These are phyloP conservation scores for Vanacampus margaritifer DNA, from an alignment of 2,113 vertebrate species.

Conservation along the genomic window DNA sequence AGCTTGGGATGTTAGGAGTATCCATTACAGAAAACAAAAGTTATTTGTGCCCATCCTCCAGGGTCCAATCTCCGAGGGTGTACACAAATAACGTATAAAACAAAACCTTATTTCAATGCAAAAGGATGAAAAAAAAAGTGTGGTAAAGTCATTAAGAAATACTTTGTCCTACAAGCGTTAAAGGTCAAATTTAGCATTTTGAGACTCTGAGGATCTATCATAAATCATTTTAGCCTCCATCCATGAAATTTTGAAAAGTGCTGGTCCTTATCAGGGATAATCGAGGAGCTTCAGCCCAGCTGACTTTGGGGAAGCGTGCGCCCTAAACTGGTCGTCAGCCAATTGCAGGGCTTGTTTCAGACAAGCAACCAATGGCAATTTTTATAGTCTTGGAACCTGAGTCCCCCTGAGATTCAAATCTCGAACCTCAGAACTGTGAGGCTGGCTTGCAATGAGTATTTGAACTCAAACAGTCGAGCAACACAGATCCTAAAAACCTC, in stretches of 20 bases:
- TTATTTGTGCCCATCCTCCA: slow-evolving; percentile 1
- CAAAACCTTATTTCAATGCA: neutral
- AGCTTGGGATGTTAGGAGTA: neutral
- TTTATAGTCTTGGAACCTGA: too few relatives aligned
- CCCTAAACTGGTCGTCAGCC: too few relatives aligned
- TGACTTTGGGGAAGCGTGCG: too few relatives aligned
- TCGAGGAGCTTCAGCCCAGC: too few relatives aligned
- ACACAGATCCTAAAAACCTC: too few relatives aligned
- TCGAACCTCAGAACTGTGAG: neutral
- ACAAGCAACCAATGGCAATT: too few relatives aligned
- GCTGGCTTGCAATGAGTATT: neutral
- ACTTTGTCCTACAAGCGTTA: neutral
- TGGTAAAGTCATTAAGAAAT: neutral
- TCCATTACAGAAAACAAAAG: slow-evolving; percentile 5
- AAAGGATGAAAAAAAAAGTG: neutral
- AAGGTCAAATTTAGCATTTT: too few relatives aligned
- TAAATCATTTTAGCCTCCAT: too few relatives aligned
- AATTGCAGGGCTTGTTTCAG: too few relatives aligned
- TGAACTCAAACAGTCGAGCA: too few relatives aligned
- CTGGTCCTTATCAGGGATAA: too few relatives aligned
- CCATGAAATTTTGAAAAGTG: neutral
- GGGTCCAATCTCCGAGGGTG: neutral
- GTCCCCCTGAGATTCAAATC: neutral
- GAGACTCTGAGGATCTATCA: too few relatives aligned
- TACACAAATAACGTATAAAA: slow-evolving; percentile 11